Percentiles rank a stretch among this genome's conserved stretches.
Evolutionary conservation across 2,888 invertebrate species (phyloP).

Genomic region (Caenorhabditis sp.): DNA sequence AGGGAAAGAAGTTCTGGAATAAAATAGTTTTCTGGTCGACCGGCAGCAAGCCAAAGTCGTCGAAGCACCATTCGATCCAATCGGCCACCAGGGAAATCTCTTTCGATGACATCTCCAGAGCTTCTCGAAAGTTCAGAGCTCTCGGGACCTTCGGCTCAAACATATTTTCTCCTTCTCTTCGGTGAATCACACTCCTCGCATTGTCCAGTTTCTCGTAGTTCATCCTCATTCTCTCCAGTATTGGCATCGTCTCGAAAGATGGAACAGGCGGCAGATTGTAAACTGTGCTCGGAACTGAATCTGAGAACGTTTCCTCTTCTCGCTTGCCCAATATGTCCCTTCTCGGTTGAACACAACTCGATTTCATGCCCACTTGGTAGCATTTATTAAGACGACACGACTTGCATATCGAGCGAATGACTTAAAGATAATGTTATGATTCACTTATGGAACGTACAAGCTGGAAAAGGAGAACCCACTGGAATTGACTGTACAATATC

Average conservation of each 20-base stretch:
- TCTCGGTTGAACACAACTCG: constrained; percentile 62
- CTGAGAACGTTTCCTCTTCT: constrained; percentile 15
- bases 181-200: constrained; percentile 22
- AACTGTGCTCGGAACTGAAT: not conserved
- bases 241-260: constrained; percentile 30
- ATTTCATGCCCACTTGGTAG: constrained; percentile 69
- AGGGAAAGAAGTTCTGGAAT: constrained; percentile 18
- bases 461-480: constrained; percentile 42
- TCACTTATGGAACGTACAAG: not conserved
- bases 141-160: constrained; percentile 25
- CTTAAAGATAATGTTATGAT: constrained; percentile 39
- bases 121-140: constrained; percentile 9
- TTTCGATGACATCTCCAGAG: constrained; percentile 8
- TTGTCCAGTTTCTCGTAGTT: constrained; percentile 25
- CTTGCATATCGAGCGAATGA: constrained; percentile 72
- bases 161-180: constrained; percentile 28
- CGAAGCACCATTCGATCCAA: constrained; percentile 39
- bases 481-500: constrained; percentile 65
- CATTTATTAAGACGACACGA: constrained; percentile 72
- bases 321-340: constrained; percentile 37
- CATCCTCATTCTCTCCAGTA: constrained; percentile 16
- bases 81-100: constrained; percentile 35
- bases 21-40: constrained; percentile 21
- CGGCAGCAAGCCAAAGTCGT: constrained; percentile 18
- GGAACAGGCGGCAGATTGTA: not conserved